Conservation (phyloP, 2,113 vertebrate species). For the Phainopepla nitens region DNA sequence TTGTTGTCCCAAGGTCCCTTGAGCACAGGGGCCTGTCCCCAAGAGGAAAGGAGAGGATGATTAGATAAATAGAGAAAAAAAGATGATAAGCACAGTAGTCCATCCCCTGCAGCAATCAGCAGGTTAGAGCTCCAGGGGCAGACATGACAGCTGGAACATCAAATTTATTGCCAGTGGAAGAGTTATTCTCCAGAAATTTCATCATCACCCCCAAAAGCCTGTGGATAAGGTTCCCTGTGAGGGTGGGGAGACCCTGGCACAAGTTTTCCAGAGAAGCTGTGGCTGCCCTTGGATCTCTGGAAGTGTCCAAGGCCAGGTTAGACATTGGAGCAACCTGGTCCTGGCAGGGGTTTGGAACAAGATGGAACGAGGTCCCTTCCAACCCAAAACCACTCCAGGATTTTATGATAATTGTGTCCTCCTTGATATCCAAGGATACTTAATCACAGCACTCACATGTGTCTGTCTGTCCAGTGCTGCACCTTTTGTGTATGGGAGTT, state of each 20-base stretch:
- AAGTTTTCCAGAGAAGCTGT: neutral
- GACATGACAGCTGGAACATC: neutral
- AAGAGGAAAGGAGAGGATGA: neutral
- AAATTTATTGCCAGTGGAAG: neutral
- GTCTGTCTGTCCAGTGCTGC: neutral
- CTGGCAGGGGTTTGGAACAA: neutral
- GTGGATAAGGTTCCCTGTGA: neutral
- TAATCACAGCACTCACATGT: neutral
- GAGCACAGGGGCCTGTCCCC: no score
- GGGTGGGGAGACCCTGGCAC: neutral
- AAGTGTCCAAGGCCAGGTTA: neutral
- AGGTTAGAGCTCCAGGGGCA: neutral
- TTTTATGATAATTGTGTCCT: neutral
- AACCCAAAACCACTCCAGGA: neutral
- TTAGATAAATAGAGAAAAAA: neutral
- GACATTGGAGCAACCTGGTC: accelerated
- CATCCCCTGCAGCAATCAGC: neutral
- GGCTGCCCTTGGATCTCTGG: neutral
- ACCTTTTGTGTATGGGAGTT: neutral
- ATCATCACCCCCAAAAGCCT: neutral
- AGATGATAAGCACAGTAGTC: neutral
- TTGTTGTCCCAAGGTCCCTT: neutral
- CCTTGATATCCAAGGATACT: no score
- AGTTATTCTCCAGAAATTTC: neutral
- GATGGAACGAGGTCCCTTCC: neutral